A percentile compares a stretch with the other conserved stretches of the same genome.
Conservation (phyloP, 2,888 invertebrate genomes). For the Scelioninae gen. 1 region DNA sequence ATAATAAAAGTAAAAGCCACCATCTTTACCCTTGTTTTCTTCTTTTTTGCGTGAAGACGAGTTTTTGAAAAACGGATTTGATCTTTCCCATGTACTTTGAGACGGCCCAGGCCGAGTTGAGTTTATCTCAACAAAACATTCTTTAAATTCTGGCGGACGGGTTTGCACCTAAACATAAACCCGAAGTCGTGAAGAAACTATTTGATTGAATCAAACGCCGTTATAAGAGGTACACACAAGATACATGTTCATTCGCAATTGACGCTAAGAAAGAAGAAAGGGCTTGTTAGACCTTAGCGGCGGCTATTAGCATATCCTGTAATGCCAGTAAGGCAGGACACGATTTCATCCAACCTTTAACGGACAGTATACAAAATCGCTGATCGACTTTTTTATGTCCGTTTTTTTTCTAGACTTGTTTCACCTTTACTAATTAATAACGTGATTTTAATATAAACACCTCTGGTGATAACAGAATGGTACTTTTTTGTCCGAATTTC, state of each 20-base stretch:
- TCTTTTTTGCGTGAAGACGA: conserved; percentile 15
- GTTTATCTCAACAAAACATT: conserved; percentile 21
- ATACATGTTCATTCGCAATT: conserved; percentile 49
- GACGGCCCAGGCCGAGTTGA: conserved; percentile 36
- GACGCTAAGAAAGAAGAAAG: conserved; percentile 56
- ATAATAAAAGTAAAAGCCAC: no score
- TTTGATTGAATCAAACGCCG: conserved; percentile 50
- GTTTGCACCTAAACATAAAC: conserved; percentile 41
- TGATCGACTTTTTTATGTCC: conserved; percentile 76
- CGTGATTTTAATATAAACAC: conserved; percentile 10
- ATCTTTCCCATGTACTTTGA: conserved; percentile 43
- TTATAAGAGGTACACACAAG: conserved; percentile 44
- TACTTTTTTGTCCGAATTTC: no score
- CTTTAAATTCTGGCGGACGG: conserved; percentile 50
- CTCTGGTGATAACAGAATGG: no score
- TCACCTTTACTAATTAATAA: no score
- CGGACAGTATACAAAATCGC: conserved; percentile 79
- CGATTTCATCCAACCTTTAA: conserved; percentile 76
- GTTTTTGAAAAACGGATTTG: conserved; percentile 29
- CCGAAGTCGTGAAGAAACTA: conserved; percentile 48
- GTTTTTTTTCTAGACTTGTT: background rate
- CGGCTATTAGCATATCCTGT: conserved; percentile 82
- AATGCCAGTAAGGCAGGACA: conserved; percentile 82
- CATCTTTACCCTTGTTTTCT: no score
- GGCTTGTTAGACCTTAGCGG: conserved; percentile 62